phyloP scores from a whole-genome alignment of 2,797 vertebrate species.

The Sebastes vulpes region DNA sequence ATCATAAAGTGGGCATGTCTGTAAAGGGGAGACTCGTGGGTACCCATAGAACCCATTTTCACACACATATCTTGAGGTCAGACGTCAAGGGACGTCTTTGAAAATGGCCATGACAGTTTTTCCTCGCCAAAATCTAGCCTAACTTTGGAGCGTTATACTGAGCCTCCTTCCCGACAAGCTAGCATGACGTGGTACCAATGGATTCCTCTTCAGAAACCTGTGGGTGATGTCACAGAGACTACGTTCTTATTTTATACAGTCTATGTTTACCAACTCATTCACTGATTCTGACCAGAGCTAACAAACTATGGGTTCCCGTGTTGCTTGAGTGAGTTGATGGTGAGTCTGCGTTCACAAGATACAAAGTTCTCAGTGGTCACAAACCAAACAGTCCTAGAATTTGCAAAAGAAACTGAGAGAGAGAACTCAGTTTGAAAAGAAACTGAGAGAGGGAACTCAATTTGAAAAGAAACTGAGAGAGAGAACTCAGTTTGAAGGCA shows the following conservation, averaged over 20 bases:
- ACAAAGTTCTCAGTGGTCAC: background rate
- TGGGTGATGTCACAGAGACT: background rate
- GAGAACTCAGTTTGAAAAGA: background rate
- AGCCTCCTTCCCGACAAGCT: no score
- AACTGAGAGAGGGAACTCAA: background rate
- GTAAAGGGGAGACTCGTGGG: no score
- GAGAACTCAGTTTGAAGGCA: background rate
- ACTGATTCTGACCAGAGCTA: background rate
- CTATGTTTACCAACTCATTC: background rate
- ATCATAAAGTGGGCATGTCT: no score
- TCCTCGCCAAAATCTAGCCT: no score
- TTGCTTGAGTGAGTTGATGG: background rate
- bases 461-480: background rate
- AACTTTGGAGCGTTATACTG: no score
- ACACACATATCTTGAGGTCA: no score
- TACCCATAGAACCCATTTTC: no score
- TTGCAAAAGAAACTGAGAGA: background rate
- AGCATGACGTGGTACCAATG: no score
- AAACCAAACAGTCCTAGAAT: background rate
- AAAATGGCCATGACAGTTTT: no score
- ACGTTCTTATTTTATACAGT: no score
- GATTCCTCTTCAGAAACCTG: fast-evolving
- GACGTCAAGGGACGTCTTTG: fast-evolving
- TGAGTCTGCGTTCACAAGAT: background rate
- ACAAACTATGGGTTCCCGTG: background rate